These are phyloP conservation scores for Dicyrtoma fusca DNA, from an alignment of 2,888 invertebrate species.

Conservation along the genomic window DNA sequence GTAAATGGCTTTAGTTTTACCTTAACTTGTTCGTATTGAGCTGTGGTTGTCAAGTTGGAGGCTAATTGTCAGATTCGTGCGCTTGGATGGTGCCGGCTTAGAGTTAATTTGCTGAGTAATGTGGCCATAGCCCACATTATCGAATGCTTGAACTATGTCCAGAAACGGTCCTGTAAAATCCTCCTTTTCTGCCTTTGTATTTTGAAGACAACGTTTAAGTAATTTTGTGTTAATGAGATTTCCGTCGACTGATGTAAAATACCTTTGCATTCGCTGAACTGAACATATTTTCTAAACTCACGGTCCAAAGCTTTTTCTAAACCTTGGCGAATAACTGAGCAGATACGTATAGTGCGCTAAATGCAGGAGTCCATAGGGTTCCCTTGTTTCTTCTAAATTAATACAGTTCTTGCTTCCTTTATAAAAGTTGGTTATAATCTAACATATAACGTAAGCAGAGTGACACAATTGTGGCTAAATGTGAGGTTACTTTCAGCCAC, in stretches of 20 bases:
- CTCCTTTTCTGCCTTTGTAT: not conserved
- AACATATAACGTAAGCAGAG: not conserved
- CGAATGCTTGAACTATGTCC: not conserved
- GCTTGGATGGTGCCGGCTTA: not conserved
- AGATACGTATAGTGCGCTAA: not conserved
- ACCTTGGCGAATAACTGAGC: not conserved
- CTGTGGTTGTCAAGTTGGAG: not conserved
- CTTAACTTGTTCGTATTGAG: not conserved
- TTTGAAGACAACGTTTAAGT: not conserved
- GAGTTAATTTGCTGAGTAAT: no score
- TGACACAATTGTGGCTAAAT: not conserved
- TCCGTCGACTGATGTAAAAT: not conserved
- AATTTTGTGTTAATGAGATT: not conserved
- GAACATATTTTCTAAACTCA: not conserved
- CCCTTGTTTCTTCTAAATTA: not conserved
- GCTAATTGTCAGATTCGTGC: not conserved
- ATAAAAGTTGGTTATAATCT: not conserved
- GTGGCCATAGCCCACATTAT: not conserved
- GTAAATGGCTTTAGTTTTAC: not conserved
- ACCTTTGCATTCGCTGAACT: not conserved
- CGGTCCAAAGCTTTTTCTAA: not conserved
- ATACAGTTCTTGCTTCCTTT: not conserved
- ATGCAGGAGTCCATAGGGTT: not conserved
- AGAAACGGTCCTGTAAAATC: not conserved
- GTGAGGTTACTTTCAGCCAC: not conserved